Base-by-base conservation (phyloP, 2,113 vertebrate species). In the Fukomys damarensis region DNA sequence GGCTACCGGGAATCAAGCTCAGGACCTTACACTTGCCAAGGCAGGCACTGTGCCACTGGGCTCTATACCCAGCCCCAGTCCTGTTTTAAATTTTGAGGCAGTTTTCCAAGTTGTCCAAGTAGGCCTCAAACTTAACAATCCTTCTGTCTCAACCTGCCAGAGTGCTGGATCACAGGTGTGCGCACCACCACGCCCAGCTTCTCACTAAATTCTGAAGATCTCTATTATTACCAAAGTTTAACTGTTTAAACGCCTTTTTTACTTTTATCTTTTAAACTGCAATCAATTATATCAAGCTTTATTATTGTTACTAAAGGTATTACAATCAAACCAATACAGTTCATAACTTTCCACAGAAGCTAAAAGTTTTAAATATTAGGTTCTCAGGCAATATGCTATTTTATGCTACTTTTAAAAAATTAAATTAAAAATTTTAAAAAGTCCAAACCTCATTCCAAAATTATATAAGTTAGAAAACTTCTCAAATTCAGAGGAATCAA, bases 381-480 rank as follows among this genome's bases (percentile, higher is more conserved):
- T 89, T 86, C 86, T 81, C 63, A 52, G 0, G 12, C 38, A 83
- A 65, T 54, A 41, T 74, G 70, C 70, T 85, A 81, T 84, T 66
- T 63, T 66, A 88, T 59, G 46, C 28, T 66, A 68, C 74, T 93
- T 68, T 52, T 68, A 83, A 85, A 35, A 85, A 70, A 65, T 16
- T 2, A 56, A 66, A 56, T 56, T 56, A 10, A 56, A 56, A 56
- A 10, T 56, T 56, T 56, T 14, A 56, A 56, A 56, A 56, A 56
- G 70, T 61, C 35, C 58, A 86, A 90, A 89, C 5, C 32, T 93
- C 81, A 93, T 24, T 84, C 59, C 68, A 93, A 91, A 95, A 91
- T 79, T 74, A 83, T 35, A 3, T 58, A 86, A 93, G 32, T 58
- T 56, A 89, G 43, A 88, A 86, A 93, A 87, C n/a, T 66, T 46